Percentiles rank a stretch among this genome's conserved stretches.
phyloP scores from a whole-genome alignment of 2,797 vertebrate species.

The Allobates femoralis region DNA sequence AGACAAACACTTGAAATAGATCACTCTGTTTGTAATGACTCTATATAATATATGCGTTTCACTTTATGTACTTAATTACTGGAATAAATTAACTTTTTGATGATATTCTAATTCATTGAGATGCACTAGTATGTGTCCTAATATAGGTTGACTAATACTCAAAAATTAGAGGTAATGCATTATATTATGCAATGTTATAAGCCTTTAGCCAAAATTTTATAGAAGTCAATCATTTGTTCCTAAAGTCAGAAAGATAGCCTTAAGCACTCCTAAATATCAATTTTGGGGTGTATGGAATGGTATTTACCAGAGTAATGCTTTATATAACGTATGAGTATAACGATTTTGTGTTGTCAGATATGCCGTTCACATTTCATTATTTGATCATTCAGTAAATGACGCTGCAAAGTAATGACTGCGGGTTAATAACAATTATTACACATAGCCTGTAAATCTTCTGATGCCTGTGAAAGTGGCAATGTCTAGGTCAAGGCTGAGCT shows the following conservation, averaged over 20 bases:
- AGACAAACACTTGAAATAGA: too few species aligned
- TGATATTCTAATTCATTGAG: too few species aligned
- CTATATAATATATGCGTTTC: too few species aligned
- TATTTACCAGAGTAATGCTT: background rate
- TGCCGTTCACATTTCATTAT: background rate
- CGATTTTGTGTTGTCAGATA: background rate
- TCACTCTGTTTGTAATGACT: too few species aligned
- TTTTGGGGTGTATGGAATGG: background rate
- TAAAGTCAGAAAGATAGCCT: background rate
- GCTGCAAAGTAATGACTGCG: background rate
- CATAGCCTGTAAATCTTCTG: background rate
- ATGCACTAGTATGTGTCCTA: too few species aligned
- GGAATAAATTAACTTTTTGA: too few species aligned
- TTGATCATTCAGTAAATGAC: background rate
- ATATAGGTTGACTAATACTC: too few species aligned
- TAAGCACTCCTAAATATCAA: background rate
- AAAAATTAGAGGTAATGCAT: too few species aligned
- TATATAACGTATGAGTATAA: background rate
- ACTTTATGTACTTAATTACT: too few species aligned
- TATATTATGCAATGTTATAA: too few species aligned
- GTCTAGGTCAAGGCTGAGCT: constrained; percentile 5
- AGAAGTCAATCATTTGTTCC: too few species aligned
- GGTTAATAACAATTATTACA: constrained; percentile 4
- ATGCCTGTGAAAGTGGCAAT: background rate
- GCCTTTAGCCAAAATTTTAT: too few species aligned